Base-by-base conservation (phyloP, 2,888 invertebrate genomes). In the Bembecia ichneumoniformis region DNA sequence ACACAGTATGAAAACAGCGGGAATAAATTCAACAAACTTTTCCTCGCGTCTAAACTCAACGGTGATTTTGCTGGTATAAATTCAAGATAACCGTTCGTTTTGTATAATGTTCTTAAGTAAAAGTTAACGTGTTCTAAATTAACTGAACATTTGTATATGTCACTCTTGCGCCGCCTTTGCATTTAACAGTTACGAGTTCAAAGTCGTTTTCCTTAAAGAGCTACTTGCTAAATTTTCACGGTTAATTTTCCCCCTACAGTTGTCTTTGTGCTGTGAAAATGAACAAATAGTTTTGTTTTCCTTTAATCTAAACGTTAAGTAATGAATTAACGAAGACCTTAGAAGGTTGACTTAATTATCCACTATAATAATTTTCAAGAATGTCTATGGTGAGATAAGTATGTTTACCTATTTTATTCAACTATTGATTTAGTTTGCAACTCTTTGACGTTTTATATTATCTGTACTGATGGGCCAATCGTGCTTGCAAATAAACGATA, bases 1-100 rank as follows among this genome's bases (percentile, higher is more conserved):
- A 53, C 50, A 51, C 55, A 50, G 47, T 56, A 57, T 57, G 48
- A 59, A 60, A 56, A 58, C 59, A 61, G 57, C 55, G 56, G 51
- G 58, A 68, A 71, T 70, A 70, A 70, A 69, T 70, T 69, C 57
- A 52, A 40, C 55, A 49, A 66, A 70, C 63, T 70, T 71, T 56
- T 51, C 61, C 58, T 64, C 66, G 59, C 57, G 61, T 58, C 63
- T 62, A 64, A 62, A 61, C 62, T 62, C 63, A 63, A 60, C 63
- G 65, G 63, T 69, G 65, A 73, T 74, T 68, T 68, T 66, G 59
- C 54, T 57, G 56, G 59, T 58, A 58, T 63, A 63, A 74, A 62
- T 72, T 70, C 52, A 59, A 70, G 67, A 70, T 71, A 66, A 62
- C 63, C 59, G 60, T 62, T 58, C 58, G 20, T 45, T 52, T 34